phyloP scores from a whole-genome alignment of 2,113 vertebrate species.

The Nothocercus nigrocapillus region DNA sequence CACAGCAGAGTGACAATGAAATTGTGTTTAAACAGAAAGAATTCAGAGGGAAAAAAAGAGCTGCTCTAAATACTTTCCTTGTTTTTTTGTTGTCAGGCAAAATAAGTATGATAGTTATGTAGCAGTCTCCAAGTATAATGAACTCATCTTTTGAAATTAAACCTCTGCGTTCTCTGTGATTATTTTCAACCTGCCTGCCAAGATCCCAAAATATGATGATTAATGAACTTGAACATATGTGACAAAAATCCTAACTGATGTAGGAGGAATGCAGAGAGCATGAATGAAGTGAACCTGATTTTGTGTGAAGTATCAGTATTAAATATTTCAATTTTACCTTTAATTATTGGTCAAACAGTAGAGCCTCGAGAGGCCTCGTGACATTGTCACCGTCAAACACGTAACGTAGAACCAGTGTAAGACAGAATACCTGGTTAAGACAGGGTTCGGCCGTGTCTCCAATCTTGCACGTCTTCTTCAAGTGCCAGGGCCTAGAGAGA shows the following conservation, averaged over 20 bases:
- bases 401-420: background rate
- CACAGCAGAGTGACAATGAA: background rate
- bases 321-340: background rate
- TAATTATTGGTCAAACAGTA: background rate
- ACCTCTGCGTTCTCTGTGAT: background rate
- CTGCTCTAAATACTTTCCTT: background rate
- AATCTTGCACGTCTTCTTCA: background rate
- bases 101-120: background rate
- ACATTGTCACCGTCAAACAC: background rate
- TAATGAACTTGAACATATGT: background rate
- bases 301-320: background rate
- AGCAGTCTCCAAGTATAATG: background rate
- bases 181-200: constrained; percentile 34
- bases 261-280: background rate
- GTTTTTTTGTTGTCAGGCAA: background rate
- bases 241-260: constrained; percentile 23
- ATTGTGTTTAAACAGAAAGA: constrained; percentile 6
- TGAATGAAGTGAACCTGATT: background rate
- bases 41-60: background rate
- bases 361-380: background rate
- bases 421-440: background rate
- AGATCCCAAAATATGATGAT: background rate
- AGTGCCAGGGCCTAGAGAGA: background rate
- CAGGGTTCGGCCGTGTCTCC: background rate
- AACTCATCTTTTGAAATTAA: background rate